Base-by-base conservation (phyloP, 2,113 vertebrate species). In the Machaerirhynchus nigripectus region DNA sequence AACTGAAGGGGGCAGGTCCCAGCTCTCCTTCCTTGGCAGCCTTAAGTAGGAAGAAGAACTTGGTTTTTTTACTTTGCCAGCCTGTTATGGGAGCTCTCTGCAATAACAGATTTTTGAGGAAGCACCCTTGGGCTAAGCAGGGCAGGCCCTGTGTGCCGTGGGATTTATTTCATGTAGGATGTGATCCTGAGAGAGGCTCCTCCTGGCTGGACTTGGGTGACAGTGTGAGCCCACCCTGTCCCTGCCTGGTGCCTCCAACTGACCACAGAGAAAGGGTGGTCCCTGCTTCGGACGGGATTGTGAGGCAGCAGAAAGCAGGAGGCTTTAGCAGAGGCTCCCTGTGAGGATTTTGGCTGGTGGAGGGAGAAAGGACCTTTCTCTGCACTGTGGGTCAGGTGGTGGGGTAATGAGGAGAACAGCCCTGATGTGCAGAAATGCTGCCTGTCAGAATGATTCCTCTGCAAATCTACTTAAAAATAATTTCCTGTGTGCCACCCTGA, bases 401-500 rank as follows among this genome's bases (percentile, higher is more conserved):
- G 23, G 35, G 23, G 23, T 74, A 44, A 37, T 52, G 77, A 74
- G 53, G 27, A 40, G 84, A 91, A 17, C 39, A 91, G 53, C 80
- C 63, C 49, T 59, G 61, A 56, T 17, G n/a, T 71, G 85, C 19
- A 42, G 67, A 68, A 71, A 74, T 12, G 57, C 63, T 77, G 64
- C 70, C 64, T 94, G 87, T 93, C 92, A 80, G 70, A 94, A 90
- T 49, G 56, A 86, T 63, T 95, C 3, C 59, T 57, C 68, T 89
- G 80, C 47, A 89, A 70, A 88, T 69, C 55, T 89, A 39, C 52
- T 94, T 71, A 10, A 89, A 87, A 87, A 70, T 63, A 81, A 96
- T 86, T 94, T 83, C 80, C 75, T 15, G 10, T 50, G 65, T 96
- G 67, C 67, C 84, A 86, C 87, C 42, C 93, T 95, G 88, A 94